Percentiles rank a stretch among this genome's conserved stretches.
Conservation (phyloP, 1,140 invertebrate species). For the Parapsyche elsis region DNA sequence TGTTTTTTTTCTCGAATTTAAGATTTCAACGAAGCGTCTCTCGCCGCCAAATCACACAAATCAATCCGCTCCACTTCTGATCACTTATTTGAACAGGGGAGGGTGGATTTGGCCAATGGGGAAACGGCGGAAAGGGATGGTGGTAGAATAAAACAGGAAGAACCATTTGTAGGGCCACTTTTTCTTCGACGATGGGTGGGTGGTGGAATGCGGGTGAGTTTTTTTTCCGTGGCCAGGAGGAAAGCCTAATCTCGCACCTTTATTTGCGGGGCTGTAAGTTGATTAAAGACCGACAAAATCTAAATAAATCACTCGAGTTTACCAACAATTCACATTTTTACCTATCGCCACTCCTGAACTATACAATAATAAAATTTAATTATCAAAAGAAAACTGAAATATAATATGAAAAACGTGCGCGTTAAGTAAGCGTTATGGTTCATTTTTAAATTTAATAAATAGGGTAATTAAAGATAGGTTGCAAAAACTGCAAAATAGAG, state of each 20-base stretch:
- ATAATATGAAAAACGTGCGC: background rate
- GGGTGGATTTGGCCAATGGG: background rate
- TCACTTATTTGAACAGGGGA: constrained; percentile 39
- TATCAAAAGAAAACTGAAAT: background rate
- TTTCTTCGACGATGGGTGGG: background rate
- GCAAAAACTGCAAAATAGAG: too few species aligned
- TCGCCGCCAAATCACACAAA: constrained; percentile 33
- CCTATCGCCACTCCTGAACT: too few species aligned
- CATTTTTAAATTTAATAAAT: too few species aligned
- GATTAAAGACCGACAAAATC: constrained; percentile 26
- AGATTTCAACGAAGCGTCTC: constrained; percentile 9
- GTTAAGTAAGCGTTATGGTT: background rate
- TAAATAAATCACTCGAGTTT: background rate
- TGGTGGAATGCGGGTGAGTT: background rate
- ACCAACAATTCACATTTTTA: too few species aligned
- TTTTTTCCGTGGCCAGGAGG: background rate
- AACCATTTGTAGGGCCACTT: constrained; percentile 30
- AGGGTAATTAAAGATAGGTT: too few species aligned
- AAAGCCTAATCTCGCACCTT: constrained; percentile 29
- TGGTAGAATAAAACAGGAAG: constrained; percentile 12
- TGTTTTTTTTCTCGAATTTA: background rate
- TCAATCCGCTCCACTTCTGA: constrained; percentile 36
- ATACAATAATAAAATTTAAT: background rate
- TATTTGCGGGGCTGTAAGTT: constrained; percentile 20
- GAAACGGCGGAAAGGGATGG: background rate